Evolutionary conservation across 2,113 vertebrate species (phyloP).

Genomic region (Sturnus vulgaris): DNA sequence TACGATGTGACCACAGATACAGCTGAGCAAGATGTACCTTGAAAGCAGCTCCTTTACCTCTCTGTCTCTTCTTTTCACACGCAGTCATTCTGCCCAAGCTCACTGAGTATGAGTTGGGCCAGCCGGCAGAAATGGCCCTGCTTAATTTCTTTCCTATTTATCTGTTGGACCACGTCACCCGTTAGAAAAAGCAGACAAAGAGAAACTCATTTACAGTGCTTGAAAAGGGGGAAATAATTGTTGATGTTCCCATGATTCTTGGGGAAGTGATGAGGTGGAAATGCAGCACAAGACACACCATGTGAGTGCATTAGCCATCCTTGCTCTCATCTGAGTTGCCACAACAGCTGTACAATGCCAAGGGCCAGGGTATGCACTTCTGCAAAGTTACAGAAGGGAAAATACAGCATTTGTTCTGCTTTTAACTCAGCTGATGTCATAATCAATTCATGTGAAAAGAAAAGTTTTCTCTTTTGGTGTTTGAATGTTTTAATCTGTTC

Average conservation of each 20-base stretch:
- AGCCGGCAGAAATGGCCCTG: neutral
- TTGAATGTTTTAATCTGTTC: neutral
- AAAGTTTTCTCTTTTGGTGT: neutral
- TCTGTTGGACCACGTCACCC: neutral
- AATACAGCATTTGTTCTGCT: neutral
- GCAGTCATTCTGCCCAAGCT: neutral
- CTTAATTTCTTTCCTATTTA: neutral
- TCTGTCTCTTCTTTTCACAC: neutral
- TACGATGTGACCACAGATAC: neutral
- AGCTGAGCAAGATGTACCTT: neutral
- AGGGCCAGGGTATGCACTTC: neutral
- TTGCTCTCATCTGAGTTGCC: neutral
- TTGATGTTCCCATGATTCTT: neutral
- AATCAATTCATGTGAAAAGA: neutral
- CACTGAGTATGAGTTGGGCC: neutral
- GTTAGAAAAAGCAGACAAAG: constrained; percentile 19
- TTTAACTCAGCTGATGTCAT: neutral
- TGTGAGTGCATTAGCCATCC: neutral
- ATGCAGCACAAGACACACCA: neutral
- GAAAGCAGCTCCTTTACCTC: neutral
- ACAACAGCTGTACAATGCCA: neutral
- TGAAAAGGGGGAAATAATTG: neutral
- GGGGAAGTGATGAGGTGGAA: neutral
- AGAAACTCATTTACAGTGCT: neutral
- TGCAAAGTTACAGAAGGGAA: neutral